phyloP scores from a whole-genome alignment of 2,888 invertebrate species.

The Caenorhabditis wallacei region DNA sequence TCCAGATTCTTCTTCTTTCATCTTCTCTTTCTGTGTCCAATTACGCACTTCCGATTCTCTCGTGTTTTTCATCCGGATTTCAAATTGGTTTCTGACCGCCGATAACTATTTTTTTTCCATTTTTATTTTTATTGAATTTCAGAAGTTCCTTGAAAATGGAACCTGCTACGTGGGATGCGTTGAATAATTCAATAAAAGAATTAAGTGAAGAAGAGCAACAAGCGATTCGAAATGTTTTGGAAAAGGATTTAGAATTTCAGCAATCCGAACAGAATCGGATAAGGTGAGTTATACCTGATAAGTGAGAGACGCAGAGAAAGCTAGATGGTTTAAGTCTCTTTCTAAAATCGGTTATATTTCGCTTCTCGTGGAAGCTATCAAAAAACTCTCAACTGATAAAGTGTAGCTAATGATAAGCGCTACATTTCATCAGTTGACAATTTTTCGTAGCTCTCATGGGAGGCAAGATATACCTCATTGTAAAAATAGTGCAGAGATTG shows the following conservation, averaged over 20 bases:
- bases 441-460: too few species aligned
- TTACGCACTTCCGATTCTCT: slow-evolving; percentile 50
- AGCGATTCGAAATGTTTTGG: slow-evolving; percentile 70
- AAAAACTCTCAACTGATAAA: too few species aligned
- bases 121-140: background rate
- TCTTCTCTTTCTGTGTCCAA: slow-evolving; percentile 27
- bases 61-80: slow-evolving; percentile 6
- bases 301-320: too few species aligned
- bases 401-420: background rate
- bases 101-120: background rate
- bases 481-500: background rate
- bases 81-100: slow-evolving; percentile 11
- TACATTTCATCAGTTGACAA: background rate
- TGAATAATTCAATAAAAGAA: slow-evolving; percentile 58
- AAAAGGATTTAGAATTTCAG: slow-evolving; percentile 75
- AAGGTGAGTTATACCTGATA: slow-evolving; percentile 59
- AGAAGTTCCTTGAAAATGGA: slow-evolving; percentile 18
- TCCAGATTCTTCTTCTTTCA: background rate
- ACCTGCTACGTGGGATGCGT: slow-evolving; percentile 31
- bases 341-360: background rate
- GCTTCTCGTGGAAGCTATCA: background rate
- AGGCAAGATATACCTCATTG: too few species aligned
- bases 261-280: slow-evolving; percentile 68
- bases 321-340: too few species aligned
- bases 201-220: slow-evolving; percentile 69